Base-by-base conservation (phyloP, 64 coral and sea anemone species). In the Orbicella faveolata region DNA sequence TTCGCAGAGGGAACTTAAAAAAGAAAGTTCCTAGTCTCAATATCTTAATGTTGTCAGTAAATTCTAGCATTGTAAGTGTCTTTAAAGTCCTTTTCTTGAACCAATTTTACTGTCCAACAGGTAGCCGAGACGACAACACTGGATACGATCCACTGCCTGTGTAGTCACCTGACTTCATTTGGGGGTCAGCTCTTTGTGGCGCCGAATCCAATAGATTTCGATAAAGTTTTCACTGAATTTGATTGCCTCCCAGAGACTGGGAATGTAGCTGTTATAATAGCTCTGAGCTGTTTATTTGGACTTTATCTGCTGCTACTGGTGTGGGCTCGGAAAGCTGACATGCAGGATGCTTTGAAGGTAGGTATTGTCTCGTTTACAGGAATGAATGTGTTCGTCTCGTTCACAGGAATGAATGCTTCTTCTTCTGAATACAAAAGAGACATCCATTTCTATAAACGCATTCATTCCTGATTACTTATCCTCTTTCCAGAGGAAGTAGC, bases 121-220 rank as follows among this genome's bases (percentile, higher is more conserved):
- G 72, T 87, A 11, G 83, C 36, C 52, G 37, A 70, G 2, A 39
- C 51, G 0, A 87, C 65, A 70, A 87, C 83, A 12, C 4, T 75
- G 25, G 65, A 87, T 37, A 70, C 26, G 13, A 59, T 87, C 34
- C 66, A 87, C 52, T 87, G 83, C 26, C n/a, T 51, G 0, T 91
- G 90, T 17, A 41, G 63, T 36, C 90, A 91, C 25, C 52, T 91
- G 17, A 91, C 90, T 35, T 55, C 90, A 21, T 91, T 91, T 52
- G 79, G 68, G 37, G 77, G 61, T 39, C 73, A 91, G 74, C 21
- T 86, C 20, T 84, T 80, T 76, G 81, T 91, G 19, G 80, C 74
- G 9, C 90, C 90, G 7, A 91, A 91, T 52, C 80, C 72, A 1
- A 68, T 91, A 17, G 80, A 91, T 62, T 91, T 91, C 78, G 48